Percentiles rank a stretch among this genome's conserved stretches.
phyloP scores from a whole-genome alignment of 1,140 invertebrate genomes.

The Lasaia peninsularis region DNA sequence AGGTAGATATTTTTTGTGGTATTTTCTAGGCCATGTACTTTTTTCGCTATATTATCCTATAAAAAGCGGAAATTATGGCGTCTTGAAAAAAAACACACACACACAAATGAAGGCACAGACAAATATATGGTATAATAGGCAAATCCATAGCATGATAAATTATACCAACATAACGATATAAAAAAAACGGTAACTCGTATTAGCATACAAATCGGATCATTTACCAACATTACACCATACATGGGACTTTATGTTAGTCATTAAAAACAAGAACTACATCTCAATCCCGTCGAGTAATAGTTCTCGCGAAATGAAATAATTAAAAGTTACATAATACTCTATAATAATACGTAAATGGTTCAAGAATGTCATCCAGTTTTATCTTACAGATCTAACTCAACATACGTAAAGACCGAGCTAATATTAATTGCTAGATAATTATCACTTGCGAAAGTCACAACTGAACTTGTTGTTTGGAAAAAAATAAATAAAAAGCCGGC shows the following conservation, averaged over 20 bases:
- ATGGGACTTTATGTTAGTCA: neutral
- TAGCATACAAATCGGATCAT: neutral
- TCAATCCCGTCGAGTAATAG: neutral
- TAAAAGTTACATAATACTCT: neutral
- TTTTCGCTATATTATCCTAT: too few species aligned
- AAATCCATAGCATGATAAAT: too few species aligned
- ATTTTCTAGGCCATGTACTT: too few species aligned
- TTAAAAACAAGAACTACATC: neutral
- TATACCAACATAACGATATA: too few species aligned
- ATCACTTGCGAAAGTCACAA: neutral
- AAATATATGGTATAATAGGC: too few species aligned
- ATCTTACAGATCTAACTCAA: neutral
- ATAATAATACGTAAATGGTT: neutral
- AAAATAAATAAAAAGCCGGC: too few species aligned
- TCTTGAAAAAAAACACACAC: too few species aligned
- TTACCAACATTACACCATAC: neutral
- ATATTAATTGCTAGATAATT: neutral
- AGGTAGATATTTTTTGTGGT: too few species aligned
- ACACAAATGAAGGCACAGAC: too few species aligned
- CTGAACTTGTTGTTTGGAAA: neutral
- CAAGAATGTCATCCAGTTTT: neutral
- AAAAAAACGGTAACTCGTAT: neutral
- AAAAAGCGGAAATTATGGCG: too few species aligned
- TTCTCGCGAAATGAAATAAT: slow-evolving; percentile 6
- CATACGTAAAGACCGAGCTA: neutral